Conservation (phyloP, 2,113 vertebrate species). For the Leptobrachium leishanense region DNA sequence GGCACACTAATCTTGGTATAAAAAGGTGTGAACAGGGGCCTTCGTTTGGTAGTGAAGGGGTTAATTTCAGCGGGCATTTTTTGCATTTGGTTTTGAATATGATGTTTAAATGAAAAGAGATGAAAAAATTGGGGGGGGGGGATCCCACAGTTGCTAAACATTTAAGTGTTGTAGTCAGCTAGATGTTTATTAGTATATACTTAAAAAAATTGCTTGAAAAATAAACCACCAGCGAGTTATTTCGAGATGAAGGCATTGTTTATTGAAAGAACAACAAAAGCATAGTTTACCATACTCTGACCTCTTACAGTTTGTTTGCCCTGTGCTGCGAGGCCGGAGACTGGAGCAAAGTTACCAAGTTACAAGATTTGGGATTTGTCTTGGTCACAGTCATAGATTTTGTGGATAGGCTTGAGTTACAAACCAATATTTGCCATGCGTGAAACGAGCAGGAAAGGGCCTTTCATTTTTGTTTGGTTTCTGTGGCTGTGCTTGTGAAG, state of each 20-base stretch:
- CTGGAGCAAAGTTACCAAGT: conserved; percentile 37
- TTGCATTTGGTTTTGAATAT: no score
- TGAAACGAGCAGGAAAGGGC: conserved; percentile 46
- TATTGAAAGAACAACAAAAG: not conserved
- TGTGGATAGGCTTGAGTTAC: conserved; percentile 25
- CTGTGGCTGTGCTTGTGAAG: conserved; percentile 50
- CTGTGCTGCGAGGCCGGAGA: conserved; percentile 40
- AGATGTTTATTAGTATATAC: no score
- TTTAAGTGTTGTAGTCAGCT: no score
- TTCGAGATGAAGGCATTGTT: conserved; percentile 34
- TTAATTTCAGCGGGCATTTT: no score
- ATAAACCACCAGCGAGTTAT: conserved; percentile 4
- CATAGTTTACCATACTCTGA: conserved; percentile 16
- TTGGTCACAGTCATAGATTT: conserved; percentile 39
- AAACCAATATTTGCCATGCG: conserved; percentile 45
- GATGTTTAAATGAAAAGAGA: no score
- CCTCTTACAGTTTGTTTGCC: conserved; percentile 35
- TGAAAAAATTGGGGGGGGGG: no score
- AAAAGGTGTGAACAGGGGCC: no score
- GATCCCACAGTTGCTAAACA: no score
- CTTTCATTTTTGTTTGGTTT: conserved; percentile 51
- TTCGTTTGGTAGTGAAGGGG: no score
- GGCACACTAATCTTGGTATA: no score
- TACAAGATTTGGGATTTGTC: conserved; percentile 19
- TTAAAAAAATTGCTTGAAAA: not conserved